A percentile compares a stretch with the other conserved stretches of the same genome.
phyloP scores from a whole-genome alignment of 2,888 invertebrate genomes.

The Leptarthrus brevirostris region DNA sequence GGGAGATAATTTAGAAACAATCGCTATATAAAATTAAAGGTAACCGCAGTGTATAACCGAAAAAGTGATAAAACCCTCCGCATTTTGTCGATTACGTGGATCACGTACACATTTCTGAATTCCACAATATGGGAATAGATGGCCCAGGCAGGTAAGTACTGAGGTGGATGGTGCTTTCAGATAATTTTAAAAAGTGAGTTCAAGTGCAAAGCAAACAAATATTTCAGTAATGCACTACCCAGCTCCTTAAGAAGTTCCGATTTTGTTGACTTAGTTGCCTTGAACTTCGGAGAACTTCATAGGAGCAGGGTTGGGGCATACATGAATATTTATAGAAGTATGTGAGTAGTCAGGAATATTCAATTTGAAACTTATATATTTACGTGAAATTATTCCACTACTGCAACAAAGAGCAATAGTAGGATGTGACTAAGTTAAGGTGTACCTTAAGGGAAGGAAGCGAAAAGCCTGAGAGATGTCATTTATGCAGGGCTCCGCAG shows the following conservation, averaged over 20 bases:
- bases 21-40: constrained; percentile 38
- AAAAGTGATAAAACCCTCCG: constrained; percentile 26
- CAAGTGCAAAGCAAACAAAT: constrained; percentile 42
- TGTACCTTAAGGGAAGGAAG: too few relatives aligned
- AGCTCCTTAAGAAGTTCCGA: constrained; percentile 1
- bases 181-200: constrained; percentile 37
- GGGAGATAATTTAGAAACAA: constrained; percentile 28
- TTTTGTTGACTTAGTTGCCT: constrained; percentile 37
- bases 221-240: constrained; percentile 35
- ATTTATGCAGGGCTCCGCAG: neutral
- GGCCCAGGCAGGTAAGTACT: constrained; percentile 3
- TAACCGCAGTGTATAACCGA: constrained; percentile 16
- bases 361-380: constrained; percentile 32
- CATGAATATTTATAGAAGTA: constrained; percentile 18
- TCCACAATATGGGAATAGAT: constrained; percentile 22
- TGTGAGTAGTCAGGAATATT: constrained; percentile 32
- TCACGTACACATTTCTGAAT: constrained; percentile 15
- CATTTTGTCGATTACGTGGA: constrained; percentile 36
- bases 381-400: neutral
- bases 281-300: neutral
- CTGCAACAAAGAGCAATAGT: constrained; percentile 8
- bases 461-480: neutral
- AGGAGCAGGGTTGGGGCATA: neutral
- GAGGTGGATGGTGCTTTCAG: constrained; percentile 19
- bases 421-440: too few relatives aligned